Evolutionary conservation across 2,797 vertebrate genomes (phyloP).

Genomic region (Spheniscus humboldti): DNA sequence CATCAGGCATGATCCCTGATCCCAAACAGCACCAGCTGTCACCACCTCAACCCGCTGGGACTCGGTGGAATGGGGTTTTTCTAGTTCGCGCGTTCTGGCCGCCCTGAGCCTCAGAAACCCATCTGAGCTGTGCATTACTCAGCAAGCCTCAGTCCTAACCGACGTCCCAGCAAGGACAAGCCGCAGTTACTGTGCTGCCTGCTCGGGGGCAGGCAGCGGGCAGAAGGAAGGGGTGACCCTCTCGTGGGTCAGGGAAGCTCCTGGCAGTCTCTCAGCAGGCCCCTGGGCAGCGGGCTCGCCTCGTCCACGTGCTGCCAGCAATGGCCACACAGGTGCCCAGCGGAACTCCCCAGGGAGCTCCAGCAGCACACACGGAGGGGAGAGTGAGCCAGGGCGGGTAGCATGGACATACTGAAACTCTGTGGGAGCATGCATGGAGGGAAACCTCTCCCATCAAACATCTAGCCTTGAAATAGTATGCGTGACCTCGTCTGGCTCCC

Average conservation of each 20-base stretch:
- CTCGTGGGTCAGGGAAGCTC: not conserved
- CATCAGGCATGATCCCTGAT: not conserved
- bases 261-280: not conserved
- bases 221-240: not conserved
- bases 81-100: not conserved
- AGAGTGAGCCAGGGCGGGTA: not conserved
- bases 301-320: accelerated
- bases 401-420: not conserved
- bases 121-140: not conserved
- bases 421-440: accelerated
- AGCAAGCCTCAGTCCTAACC: not conserved
- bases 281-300: not conserved
- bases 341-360: not conserved
- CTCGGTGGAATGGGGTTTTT: not conserved
- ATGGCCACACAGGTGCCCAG: not conserved
- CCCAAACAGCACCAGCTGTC: conserved; percentile 39
- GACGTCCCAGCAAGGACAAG: not conserved
- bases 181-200: not conserved
- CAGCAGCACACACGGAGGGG: not conserved
- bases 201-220: accelerated
- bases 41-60: not conserved
- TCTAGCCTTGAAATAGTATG: not conserved
- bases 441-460: not conserved
- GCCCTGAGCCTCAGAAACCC: not conserved
- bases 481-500: not conserved